Conservation (phyloP, 2,888 invertebrate genomes). For the Erebia aethiops region DNA sequence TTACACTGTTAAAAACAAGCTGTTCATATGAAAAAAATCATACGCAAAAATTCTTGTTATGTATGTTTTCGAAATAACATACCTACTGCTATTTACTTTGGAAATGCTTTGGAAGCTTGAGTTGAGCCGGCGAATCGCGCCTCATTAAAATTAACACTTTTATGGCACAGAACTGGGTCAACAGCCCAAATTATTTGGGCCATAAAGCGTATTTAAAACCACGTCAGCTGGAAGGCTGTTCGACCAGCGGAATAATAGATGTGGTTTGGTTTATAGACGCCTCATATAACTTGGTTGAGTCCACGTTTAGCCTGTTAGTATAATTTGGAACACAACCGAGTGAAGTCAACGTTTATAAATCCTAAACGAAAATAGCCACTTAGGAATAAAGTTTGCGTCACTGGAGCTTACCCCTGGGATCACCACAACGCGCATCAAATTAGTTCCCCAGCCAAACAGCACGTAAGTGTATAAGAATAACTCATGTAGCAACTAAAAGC, state of each 20-base stretch:
- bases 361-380: constrained; percentile 34
- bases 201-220: constrained; percentile 76
- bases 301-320: constrained; percentile 68
- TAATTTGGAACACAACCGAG: constrained; percentile 77
- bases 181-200: constrained; percentile 60
- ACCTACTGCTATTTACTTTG: constrained; percentile 10
- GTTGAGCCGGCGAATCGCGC: constrained; percentile 38
- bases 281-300: constrained; percentile 75
- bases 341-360: constrained; percentile 61
- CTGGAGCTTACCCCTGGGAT: constrained; percentile 4
- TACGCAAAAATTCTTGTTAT: background rate
- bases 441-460: background rate
- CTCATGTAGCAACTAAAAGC: background rate
- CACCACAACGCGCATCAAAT: constrained; percentile 3
- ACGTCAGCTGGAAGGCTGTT: constrained; percentile 70
- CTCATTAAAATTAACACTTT: constrained; percentile 59
- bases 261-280: constrained; percentile 78
- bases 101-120: constrained; percentile 7
- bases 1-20: too few species aligned
- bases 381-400: constrained; percentile 4
- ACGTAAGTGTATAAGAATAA: constrained; percentile 9
- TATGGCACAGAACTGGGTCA: constrained; percentile 67
- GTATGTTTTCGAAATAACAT: background rate
- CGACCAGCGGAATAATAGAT: constrained; percentile 72
- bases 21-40: background rate